Evolutionary conservation across 1,140 invertebrate genomes (phyloP).

Genomic region (Drosophila tristis): DNA sequence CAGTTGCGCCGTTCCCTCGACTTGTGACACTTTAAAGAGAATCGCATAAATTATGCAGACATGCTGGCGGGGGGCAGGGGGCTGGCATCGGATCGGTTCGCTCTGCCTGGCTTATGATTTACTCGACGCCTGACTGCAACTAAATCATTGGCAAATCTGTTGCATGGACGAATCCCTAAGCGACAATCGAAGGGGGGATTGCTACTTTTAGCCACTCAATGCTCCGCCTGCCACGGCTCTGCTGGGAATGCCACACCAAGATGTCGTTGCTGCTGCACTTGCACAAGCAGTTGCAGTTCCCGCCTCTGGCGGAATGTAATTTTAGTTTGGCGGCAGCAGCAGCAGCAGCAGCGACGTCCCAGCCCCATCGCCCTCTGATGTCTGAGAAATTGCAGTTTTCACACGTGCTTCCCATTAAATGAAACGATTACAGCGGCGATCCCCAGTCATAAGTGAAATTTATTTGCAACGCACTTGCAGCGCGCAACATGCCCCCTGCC

Average conservation of each 20-base stretch:
- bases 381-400: slow-evolving; percentile 73
- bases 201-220: slow-evolving; percentile 27
- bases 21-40: slow-evolving; percentile 74
- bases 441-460: slow-evolving; percentile 76
- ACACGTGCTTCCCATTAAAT: slow-evolving; percentile 83
- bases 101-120: slow-evolving; percentile 62
- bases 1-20: slow-evolving; percentile 47
- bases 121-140: slow-evolving; percentile 66
- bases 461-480: slow-evolving; percentile 65
- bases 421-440: slow-evolving; percentile 75
- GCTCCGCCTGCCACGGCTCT: too few species aligned
- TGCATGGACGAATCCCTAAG: slow-evolving; percentile 42
- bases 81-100: neutral
- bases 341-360: neutral
- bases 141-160: slow-evolving; percentile 79
- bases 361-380: slow-evolving; percentile 2
- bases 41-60: slow-evolving; percentile 69
- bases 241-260: slow-evolving; percentile 25
- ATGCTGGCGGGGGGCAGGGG: neutral
- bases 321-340: slow-evolving; percentile 38
- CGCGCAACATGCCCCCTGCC: neutral
- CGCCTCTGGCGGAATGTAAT: slow-evolving; percentile 29
- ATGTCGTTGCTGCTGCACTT: slow-evolving; percentile 49
- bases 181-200: slow-evolving; percentile 17
- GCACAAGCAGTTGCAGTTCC: slow-evolving; percentile 6